Base-by-base conservation (phyloP, 2,888 invertebrate species). In the Dexiosoma caninum region DNA sequence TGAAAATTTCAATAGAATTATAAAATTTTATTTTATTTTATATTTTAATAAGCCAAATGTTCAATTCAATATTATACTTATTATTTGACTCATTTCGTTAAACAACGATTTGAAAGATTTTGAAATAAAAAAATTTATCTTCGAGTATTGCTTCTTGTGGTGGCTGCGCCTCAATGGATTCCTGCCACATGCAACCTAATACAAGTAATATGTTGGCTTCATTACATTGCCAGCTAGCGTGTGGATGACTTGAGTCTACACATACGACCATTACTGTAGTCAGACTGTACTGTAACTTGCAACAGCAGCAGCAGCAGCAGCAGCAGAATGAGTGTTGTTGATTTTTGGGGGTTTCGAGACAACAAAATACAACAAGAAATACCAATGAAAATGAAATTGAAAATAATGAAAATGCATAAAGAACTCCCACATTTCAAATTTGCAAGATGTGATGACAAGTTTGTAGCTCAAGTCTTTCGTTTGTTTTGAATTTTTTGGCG, bases 91-190 rank as follows among this genome's bases (percentile, higher is more conserved):
- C 71, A 78, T 42, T 78, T 71, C 32, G 64, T 37, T 59, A 42
- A 64, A 2, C 40, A 21, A 35, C 27, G 46, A n/a, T n/a, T n/a
- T 30, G 37, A 30, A 49, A 51, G 42, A 27, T 75, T 69, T 76
- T 51, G 35, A 53, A 78, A 77, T 77, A 77, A 49, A 32, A 37
- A 77, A 81, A 77, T 66, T 51, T 70, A 69, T 62, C n/a, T n/a
- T n/a, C n/a, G n/a, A n/a, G 72, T 81, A 81, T 77, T 81, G 81
- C 72, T 64, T 81, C 77, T 69, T 74, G 81, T 46, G 72, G 81
- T 59, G 72, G 81, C 57, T 74, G 32, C n/a, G n/a, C 14, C 23
- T 64, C 49, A 62, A 51, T 78, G 57, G 40, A 57, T 51, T 66
- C 37, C 57, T 57, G 57, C 77, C 42, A 42, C 57, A 71, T 78